Evolutionary conservation across 2,888 invertebrate genomes (phyloP).

Genomic region (Acleris laterana): DNA sequence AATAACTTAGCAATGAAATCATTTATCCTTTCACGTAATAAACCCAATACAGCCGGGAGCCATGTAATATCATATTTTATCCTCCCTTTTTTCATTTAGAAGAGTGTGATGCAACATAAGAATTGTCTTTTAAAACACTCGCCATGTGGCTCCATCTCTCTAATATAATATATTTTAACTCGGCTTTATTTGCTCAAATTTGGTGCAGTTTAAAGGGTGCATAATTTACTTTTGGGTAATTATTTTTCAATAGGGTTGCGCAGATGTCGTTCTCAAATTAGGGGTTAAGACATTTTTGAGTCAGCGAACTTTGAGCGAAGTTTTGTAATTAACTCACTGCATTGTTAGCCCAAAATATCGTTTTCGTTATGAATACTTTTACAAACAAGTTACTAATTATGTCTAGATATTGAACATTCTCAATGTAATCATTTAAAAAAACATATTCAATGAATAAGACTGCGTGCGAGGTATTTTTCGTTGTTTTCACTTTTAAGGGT

Average conservation of each 20-base stretch:
- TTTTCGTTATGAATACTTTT: constrained; percentile 25
- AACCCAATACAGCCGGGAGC: constrained; percentile 45
- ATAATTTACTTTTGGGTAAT: constrained; percentile 80
- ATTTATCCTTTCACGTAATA: constrained; percentile 12
- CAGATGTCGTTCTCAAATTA: constrained; percentile 74
- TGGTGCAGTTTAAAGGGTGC: constrained; percentile 81
- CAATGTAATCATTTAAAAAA: too few relatives aligned
- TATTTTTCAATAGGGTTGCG: constrained; percentile 79
- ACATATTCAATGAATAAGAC: too few relatives aligned
- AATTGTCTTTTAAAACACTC: constrained; percentile 71
- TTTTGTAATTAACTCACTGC: constrained; percentile 66
- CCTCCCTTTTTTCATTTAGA: constrained; percentile 50
- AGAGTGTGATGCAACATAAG: constrained; percentile 60
- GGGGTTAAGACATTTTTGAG: constrained; percentile 63
- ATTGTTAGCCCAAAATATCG: constrained; percentile 58
- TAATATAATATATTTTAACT: constrained; percentile 68
- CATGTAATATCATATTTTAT: constrained; percentile 61
- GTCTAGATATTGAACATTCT: too few relatives aligned
- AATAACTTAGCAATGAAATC: not conserved
- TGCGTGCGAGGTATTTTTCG: too few relatives aligned
- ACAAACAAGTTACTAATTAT: not conserved
- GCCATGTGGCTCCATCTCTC: constrained; percentile 73
- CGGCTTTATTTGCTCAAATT: constrained; percentile 76
- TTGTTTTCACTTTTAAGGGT: too few relatives aligned
- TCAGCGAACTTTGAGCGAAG: constrained; percentile 63